Base-by-base conservation (phyloP, 30 jellyfish, hydroid and myxozoan genomes). In the Cassiopea xamachana region DNA sequence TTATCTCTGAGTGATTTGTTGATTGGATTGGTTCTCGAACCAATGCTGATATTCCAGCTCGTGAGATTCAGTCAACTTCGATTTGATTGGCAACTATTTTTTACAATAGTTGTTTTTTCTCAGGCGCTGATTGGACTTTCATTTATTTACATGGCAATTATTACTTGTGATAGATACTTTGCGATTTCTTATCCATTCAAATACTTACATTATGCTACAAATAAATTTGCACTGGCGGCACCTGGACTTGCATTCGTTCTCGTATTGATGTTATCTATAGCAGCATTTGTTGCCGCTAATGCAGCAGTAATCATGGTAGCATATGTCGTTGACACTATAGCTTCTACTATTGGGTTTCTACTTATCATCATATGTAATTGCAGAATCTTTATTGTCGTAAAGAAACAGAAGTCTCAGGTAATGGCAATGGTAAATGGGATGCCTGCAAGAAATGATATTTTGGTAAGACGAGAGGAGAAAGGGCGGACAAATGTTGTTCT, bases 1-100 rank as follows among this genome's bases (percentile, higher is more conserved):
- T 51, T 83, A 69, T 83, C 64, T 15, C 3, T 14, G 19, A 83
- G 75, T 68, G 91, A 73, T 46, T 43, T 69, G 73, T 43, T 83
- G 1, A 69, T 69, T 0, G 74, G 83, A 13, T 68, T 69, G 68
- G 43, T 69, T n/a, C 1, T 58, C 4, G 62, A 50, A 50, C 89
- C 89, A 46, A 1, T 83, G 60, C 70, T 77, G 76, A 39, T 80
- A 4, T 9, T 4, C 9, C 60, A 73, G 45, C 45, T 2, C 6
- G 19, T 59, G 12, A 14, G 6, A 7, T 14, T n/a, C 2, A 9
- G 19, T 12, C 12, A 39, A 9, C 18, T 17, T 14, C 12, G 45
- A 39, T 49, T 9, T 47, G 3, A 2, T 43, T 2, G 6, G 12
- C 19, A 43, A 39, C 82, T 73, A 47, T 6, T 47, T n/a, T n/a